Base-by-base conservation (phyloP, 37 sponge, comb jelly and placozoan species). In the Theonella swinhoei region DNA sequence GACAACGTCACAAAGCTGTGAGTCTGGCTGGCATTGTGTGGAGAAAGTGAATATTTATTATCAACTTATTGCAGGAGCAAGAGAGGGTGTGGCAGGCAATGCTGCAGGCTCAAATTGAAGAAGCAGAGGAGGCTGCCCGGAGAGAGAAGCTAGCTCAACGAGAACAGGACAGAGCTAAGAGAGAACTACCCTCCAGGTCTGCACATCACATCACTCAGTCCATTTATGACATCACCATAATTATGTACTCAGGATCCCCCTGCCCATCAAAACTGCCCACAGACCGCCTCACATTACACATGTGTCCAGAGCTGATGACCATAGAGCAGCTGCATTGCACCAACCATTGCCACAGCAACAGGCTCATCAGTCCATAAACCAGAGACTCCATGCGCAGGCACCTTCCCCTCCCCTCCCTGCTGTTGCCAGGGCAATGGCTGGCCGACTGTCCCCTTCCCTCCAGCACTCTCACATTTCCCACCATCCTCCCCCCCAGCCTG, bases 1-100 rank as follows among this genome's bases (percentile, higher is more conserved):
- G 32, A 63, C 38, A 32, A 28, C n/a, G 70, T 7, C 26, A 59
- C 39, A 86, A 86, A 33, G 79, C 67, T 74, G 87, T 86, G 64
- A 23, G 74, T 35, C 31, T 30, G 29, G 23, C 29, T 5, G 67
- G 29, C 30, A 65, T 4, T 4, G 29, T 26, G 7, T 30, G 80
- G 87, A 42, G 29, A 28, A 64, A 17, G 79, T 47, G 54, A 70
- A 3, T 20, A 7, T 28, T 20, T 31, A 33, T 31, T 20, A 3
- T 4, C 17, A 23, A 3, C 36, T 31, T 28, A 4, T 1, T 26
- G 0, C 54, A 79, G 80, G 87, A 67, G 17, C 33, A 73, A 14
- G 79, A 71, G 3, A 11, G 8, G 1, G 33, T 35, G 47, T 41
- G 58, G 8, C 80, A 86, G 11, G 74, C 73, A 59, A 54, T 26